Evolutionary conservation across 2,113 vertebrate genomes (phyloP).

Genomic region (Lepisosteus oculatus): DNA sequence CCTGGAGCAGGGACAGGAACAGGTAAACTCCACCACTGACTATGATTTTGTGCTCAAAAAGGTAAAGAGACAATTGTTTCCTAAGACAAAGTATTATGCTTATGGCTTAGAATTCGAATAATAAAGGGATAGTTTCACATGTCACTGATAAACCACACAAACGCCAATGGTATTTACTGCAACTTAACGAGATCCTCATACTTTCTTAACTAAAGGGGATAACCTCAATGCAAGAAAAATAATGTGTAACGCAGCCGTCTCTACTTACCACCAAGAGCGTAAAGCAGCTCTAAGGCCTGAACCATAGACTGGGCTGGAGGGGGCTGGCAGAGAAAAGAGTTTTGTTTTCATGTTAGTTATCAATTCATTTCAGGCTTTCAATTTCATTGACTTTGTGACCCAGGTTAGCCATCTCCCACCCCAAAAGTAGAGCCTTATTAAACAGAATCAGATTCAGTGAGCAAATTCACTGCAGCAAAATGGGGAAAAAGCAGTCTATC

Average conservation of each 20-base stretch:
- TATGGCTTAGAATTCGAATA: too few species aligned
- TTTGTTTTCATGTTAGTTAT: too few species aligned
- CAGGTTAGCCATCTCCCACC: too few species aligned
- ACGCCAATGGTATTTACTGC: neutral
- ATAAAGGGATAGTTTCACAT: neutral
- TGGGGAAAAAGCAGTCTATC: constrained; percentile 3
- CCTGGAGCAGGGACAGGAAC: constrained; percentile 57
- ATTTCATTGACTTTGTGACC: too few species aligned
- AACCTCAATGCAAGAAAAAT: constrained; percentile 9
- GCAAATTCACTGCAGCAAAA: too few species aligned
- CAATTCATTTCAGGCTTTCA: neutral
- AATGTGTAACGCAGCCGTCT: neutral
- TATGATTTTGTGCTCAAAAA: too few species aligned
- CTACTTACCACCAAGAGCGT: constrained; percentile 88
- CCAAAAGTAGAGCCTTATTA: too few species aligned
- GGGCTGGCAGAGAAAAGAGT: constrained; percentile 65
- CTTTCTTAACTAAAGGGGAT: neutral
- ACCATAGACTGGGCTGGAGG: constrained; percentile 98
- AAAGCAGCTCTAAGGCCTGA: constrained; percentile 92
- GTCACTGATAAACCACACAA: neutral
- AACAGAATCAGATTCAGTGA: too few species aligned
- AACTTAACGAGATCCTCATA: neutral
- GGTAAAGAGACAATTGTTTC: too few species aligned
- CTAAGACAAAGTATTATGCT: too few species aligned
- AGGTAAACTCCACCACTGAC: too few species aligned